Percentiles rank a stretch among this genome's conserved stretches.
phyloP scores from a whole-genome alignment of 2,888 invertebrate genomes.

The Azorinus chamasolen region DNA sequence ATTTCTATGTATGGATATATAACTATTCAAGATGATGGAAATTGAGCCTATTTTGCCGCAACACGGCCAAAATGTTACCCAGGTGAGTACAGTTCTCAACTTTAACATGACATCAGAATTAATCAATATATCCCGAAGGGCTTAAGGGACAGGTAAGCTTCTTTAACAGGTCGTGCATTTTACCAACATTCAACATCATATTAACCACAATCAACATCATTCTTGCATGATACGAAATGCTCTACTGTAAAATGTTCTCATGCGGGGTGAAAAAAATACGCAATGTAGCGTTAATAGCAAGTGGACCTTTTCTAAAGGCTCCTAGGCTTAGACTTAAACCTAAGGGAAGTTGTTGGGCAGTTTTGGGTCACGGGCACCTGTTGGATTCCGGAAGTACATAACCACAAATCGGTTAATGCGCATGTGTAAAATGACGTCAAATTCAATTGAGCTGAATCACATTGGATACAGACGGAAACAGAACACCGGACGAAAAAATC shows the following conservation, averaged over 20 bases:
- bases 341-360: no score
- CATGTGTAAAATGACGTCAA: conserved; percentile 71
- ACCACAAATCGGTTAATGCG: conserved; percentile 32
- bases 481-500: conserved; percentile 5
- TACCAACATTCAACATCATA: no score
- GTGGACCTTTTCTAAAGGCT: no score
- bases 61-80: conserved; percentile 57
- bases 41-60: conserved; percentile 66
- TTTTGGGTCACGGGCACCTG: conserved; percentile 60
- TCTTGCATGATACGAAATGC: no score
- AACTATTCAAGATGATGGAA: conserved; percentile 71
- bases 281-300: no score
- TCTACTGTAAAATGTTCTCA: no score
- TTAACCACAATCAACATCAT: no score
- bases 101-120: neutral
- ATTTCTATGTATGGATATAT: conserved; percentile 16
- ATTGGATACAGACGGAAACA: conserved; percentile 50
- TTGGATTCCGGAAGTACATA: conserved; percentile 57
- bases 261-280: no score
- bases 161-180: no score
- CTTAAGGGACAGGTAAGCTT: no score
- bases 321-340: no score
- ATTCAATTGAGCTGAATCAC: conserved; percentile 77
- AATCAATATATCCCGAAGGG: no score
- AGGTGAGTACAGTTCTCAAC: conserved; percentile 61